Percentiles rank a stretch among this genome's conserved stretches.
These are phyloP conservation scores for Phoenicopterus ruber DNA, from an alignment of 2,113 vertebrate species.

Conservation along the genomic window DNA sequence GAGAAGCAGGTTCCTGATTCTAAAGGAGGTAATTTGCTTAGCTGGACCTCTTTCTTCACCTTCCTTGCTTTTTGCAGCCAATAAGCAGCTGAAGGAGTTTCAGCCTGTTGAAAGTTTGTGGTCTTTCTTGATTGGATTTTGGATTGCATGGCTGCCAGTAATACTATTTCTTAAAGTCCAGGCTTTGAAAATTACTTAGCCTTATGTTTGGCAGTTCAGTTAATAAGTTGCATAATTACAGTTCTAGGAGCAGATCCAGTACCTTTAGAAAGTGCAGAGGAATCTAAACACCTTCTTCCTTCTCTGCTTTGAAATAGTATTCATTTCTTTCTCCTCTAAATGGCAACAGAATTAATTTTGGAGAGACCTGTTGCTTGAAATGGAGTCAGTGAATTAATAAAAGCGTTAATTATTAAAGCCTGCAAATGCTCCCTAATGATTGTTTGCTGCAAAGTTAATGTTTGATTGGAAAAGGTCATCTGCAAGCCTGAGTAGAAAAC, in stretches of 20 bases:
- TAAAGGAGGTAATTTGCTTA: neutral
- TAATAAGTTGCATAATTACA: neutral
- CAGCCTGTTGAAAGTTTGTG: neutral
- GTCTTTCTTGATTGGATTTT: neutral
- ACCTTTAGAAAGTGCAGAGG: neutral
- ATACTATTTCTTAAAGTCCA: neutral
- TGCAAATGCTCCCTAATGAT: slow-evolving; percentile 37
- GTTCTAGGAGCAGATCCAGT: neutral
- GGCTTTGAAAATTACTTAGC: neutral
- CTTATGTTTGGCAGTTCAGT: neutral
- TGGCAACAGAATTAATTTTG: slow-evolving; percentile 8
- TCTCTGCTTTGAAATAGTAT: neutral
- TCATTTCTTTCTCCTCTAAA: neutral
- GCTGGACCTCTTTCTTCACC: neutral
- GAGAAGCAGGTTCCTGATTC: neutral
- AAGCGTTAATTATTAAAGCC: slow-evolving; percentile 45
- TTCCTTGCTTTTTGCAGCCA: neutral
- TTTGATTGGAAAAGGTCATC: slow-evolving; percentile 36
- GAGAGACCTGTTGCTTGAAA: neutral
- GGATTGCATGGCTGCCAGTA: neutral
- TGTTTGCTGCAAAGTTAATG: slow-evolving; percentile 57
- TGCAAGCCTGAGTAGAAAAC: neutral
- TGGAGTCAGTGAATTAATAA: slow-evolving; percentile 48
- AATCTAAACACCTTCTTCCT: neutral
- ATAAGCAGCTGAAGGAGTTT: neutral